Conservation (phyloP, 2,797 vertebrate genomes). For the Lates japonicus region DNA sequence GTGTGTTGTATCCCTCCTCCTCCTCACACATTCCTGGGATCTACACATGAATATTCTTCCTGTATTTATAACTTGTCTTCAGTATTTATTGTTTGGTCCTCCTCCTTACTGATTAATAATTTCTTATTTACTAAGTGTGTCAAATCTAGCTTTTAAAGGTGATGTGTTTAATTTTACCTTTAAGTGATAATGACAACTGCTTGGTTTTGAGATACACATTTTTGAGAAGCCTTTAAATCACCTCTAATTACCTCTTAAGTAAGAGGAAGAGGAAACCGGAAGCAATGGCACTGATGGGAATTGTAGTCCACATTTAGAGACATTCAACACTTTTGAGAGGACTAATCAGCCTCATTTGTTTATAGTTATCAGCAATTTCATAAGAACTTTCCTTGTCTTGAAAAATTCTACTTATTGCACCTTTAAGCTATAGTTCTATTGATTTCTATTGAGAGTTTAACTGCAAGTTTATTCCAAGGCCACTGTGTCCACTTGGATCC, state of each 20-base stretch:
- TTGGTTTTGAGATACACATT: not conserved
- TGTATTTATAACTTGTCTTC: conserved; percentile 21
- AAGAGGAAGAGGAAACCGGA: not conserved
- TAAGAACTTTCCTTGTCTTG: not conserved
- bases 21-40: conserved; percentile 4
- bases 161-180: not conserved
- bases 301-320: conserved; percentile 3
- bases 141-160: conserved; percentile 1
- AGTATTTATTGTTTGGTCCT: conserved; percentile 29
- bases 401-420: not conserved
- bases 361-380: not conserved
- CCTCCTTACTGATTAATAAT: not conserved
- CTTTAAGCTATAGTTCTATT: not conserved
- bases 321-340: not conserved
- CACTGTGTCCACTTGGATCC: not conserved
- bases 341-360: not conserved
- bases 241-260: not conserved
- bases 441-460: not conserved
- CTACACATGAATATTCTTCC: not conserved
- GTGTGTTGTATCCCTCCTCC: not conserved
- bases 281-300: conserved; percentile 10
- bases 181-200: not conserved
- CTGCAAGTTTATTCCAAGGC: not conserved
- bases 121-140: conserved; percentile 9
- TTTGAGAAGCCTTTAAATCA: not conserved